Base-by-base conservation (phyloP, 2,797 vertebrate species). In the Molothrus ater region DNA sequence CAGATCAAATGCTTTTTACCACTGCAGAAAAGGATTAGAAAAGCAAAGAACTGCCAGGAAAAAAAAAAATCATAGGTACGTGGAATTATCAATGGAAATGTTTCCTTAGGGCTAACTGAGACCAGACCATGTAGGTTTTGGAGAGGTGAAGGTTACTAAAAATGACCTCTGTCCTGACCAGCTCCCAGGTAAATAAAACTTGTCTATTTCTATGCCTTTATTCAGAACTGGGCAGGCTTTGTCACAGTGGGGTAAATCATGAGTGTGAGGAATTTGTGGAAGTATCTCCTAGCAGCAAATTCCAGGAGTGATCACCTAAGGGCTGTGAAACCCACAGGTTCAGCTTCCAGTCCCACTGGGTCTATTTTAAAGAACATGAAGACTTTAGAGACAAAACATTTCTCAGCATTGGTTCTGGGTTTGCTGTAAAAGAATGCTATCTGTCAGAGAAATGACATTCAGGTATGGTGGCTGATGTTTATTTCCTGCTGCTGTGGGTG, bases 91-190 rank as follows among this genome's bases (percentile, higher is more conserved):
- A 40, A 25, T 53, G 42, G 43, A 84, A 63, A 64, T 28, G 8
- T 57, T 89, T 88, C 63, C 18, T 73, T 53, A 28, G 40, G 22
- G 29, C 12, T 56, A 38, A 29, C 20, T 68, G 25, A 72, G 38
- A 54, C 15, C 26, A 40, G 34, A 16, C 13, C 31, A 26, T 0
- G 1, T 25, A 29, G 15, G 22, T 60, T 92, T 73, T 36, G 31
- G 38, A 73, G 64, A 65, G 36, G 15, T 75, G 50, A 61, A 29
- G 57, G 4, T 59, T n/a, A 29, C 47, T 57, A 42, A 51, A 22
- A 80, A 31, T 51, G 0, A 16, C 11, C 34, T 25, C 11, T 32
- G 3, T 32, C 19, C 17, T 64, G 47, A 29, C 22, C 1, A 1
- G 19, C 53, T 73, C 48, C 26, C 28, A 53, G 31, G 17, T 47